Conservation (phyloP, 2,888 invertebrate genomes). For the Drymonia ruficornis region DNA sequence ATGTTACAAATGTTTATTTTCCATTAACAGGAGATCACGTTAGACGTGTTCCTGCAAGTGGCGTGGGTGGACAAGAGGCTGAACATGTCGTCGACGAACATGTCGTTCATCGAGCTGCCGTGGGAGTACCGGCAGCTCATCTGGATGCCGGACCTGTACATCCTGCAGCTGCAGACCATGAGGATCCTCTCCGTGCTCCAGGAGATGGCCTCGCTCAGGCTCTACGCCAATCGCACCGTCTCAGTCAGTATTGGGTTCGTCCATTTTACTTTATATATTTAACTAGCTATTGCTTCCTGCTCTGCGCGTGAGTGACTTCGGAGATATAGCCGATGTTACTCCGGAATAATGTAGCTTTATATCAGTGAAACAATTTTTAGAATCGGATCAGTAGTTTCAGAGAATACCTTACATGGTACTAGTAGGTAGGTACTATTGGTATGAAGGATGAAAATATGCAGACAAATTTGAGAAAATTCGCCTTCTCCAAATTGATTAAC, state of each 20-base stretch:
- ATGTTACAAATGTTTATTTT: neutral
- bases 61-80: slow-evolving; percentile 85
- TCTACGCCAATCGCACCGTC: slow-evolving; percentile 86
- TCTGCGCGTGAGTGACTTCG: no score
- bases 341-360: no score
- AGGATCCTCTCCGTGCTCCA: slow-evolving; percentile 85
- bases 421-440: no score
- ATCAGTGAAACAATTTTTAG: no score
- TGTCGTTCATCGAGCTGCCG: slow-evolving; percentile 84
- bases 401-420: no score
- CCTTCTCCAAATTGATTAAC: no score
- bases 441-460: no score
- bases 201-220: slow-evolving; percentile 86
- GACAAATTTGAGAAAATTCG: no score
- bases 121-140: slow-evolving; percentile 86
- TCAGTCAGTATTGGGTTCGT: slow-evolving; percentile 87
- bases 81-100: slow-evolving; percentile 68
- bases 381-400: no score
- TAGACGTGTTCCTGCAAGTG: slow-evolving; percentile 87
- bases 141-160: slow-evolving; percentile 87
- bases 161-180: slow-evolving; percentile 87
- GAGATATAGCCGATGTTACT: no score
- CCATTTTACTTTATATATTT: slow-evolving; percentile 38
- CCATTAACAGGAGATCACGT: slow-evolving; percentile 83
- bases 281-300: no score